Evolutionary conservation across 2,797 vertebrate species (phyloP).

Genomic region (Sandelia bainsii): DNA sequence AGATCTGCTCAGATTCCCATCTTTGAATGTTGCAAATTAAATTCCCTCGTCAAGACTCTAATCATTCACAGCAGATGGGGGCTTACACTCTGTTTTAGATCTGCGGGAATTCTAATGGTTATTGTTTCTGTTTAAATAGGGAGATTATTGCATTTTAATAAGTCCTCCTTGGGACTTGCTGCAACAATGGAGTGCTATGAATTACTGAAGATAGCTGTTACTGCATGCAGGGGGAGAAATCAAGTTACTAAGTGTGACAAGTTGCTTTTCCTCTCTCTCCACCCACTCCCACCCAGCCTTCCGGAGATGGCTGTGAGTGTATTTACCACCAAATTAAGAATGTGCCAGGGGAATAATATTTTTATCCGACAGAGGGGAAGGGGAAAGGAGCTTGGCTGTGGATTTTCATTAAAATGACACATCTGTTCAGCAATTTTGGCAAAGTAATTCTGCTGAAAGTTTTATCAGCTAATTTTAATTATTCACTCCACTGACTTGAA

Average conservation of each 20-base stretch:
- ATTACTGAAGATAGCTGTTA: conserved; percentile 99
- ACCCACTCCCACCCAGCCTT: conserved; percentile 86
- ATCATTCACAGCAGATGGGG: conserved; percentile 99
- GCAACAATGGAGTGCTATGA: conserved; percentile 98
- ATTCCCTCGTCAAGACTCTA: conserved; percentile 99
- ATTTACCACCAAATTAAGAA: conserved; percentile 99
- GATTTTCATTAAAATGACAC: conserved; percentile 99
- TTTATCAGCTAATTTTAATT: conserved; percentile 99
- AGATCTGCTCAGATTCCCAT: conserved; percentile 95
- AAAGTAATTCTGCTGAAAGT: conserved; percentile 99
- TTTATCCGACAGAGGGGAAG: conserved; percentile 94
- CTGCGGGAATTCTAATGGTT: conserved; percentile 99
- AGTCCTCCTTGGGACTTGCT: conserved; percentile 98
- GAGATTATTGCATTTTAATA: conserved; percentile 99
- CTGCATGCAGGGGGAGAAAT: conserved; percentile 97
- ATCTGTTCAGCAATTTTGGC: conserved; percentile 99
- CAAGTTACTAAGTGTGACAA: conserved; percentile 99
- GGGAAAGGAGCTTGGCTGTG: conserved; percentile 95
- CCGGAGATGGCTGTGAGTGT: conserved; percentile 95
- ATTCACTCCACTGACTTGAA: conserved; percentile 99
- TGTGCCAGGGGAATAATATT: conserved; percentile 99
- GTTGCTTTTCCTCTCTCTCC: conserved; percentile 90
- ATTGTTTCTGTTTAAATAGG: conserved; percentile 99
- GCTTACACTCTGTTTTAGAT: conserved; percentile 97
- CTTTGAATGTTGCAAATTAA: conserved; percentile 99